Evolutionary conservation across 2,888 invertebrate species (phyloP), one percentile per base, ranked within the genome.

Genomic region (Drosophila birchii): DNA sequence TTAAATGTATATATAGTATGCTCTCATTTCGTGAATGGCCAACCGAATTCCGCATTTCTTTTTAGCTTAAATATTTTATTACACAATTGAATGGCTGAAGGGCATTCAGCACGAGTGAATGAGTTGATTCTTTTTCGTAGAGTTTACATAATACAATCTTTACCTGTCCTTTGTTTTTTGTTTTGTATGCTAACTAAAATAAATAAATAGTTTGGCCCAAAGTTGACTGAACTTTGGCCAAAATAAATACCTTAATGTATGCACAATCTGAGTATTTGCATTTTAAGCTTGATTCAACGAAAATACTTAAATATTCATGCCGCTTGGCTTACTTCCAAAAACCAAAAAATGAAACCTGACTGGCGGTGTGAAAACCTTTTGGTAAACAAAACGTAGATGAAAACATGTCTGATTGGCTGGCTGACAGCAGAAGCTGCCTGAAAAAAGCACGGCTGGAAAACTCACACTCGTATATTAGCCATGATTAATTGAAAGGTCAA

Each of bases 401-500:
- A 87, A 87, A 49, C 66, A 61, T 61, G 60, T 59, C 73, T 61
- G 45, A 66, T 66, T 62, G 55, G 58, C 44, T 47, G 64, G 54
- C 75, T 71, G 82, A 78, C 82, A 87, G 58, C 56, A 61, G 53
- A 63, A 59, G 85, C 81, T 84, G 76, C 81, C 80, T 79, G 70
- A 75, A 60, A 47, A 34, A 59, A 43, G 44, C 43, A 44, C 63
- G 60, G 59, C 62, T 70, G 70, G 68, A 84, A 84, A 82, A 69
- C 54, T 75, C 20, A 63, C 63, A 69, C 72, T 74, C 66, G 78
- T 81, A 80, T 81, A 81, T 84, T 78, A 78, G 63, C 69, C 71
- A 74, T 84, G 84, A 89, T 89, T 84, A 89, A 84, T 84, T 89
- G 45, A 85, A 89, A 84, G 84, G 88, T 89, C 89, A 84, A 73